These are phyloP conservation scores for Euclidia mi DNA, from an alignment of 2,888 invertebrate species.

Conservation along the genomic window DNA sequence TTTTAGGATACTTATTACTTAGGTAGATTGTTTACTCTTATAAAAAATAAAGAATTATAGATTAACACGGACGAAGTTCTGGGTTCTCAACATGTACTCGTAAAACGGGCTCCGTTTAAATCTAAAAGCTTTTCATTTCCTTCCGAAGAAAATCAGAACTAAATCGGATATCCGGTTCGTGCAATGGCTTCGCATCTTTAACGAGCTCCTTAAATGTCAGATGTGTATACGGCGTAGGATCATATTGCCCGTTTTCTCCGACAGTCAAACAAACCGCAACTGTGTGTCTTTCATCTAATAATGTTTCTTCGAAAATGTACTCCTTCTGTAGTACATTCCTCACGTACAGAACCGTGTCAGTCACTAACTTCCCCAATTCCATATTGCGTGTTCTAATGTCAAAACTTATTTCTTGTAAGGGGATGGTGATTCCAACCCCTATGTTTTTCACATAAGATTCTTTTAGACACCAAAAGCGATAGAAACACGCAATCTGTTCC, in stretches of 20 bases:
- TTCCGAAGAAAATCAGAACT: slow-evolving; percentile 91
- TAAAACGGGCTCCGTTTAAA: neutral
- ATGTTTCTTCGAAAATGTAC: slow-evolving; percentile 96
- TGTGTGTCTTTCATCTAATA: slow-evolving; percentile 94
- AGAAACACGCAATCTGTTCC: slow-evolving; percentile 94
- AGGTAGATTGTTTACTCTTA: too few species aligned
- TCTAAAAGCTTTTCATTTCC: slow-evolving; percentile 66
- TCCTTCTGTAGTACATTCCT: slow-evolving; percentile 88
- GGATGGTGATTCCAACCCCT: slow-evolving; percentile 95
- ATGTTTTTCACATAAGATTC: slow-evolving; percentile 98
- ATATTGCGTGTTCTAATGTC: slow-evolving; percentile 89
- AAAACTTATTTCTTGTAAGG: slow-evolving; percentile 94
- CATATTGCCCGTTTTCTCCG: slow-evolving; percentile 59
- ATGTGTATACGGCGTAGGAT: slow-evolving; percentile 81
- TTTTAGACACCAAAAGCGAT: slow-evolving; percentile 97
- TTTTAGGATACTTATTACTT: too few species aligned
- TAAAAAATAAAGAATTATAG: too few species aligned
- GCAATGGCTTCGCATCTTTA: slow-evolving; percentile 79
- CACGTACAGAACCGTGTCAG: slow-evolving; percentile 92
- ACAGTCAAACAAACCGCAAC: slow-evolving; percentile 92
- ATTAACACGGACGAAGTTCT: neutral
- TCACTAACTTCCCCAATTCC: slow-evolving; percentile 77
- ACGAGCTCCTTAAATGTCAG: slow-evolving; percentile 91
- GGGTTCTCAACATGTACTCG: neutral
- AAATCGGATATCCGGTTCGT: slow-evolving; percentile 88